Evolutionary conservation across 2,797 vertebrate genomes (phyloP), one percentile per base, ranked within the genome.

Genomic region (Danionella dracula): DNA sequence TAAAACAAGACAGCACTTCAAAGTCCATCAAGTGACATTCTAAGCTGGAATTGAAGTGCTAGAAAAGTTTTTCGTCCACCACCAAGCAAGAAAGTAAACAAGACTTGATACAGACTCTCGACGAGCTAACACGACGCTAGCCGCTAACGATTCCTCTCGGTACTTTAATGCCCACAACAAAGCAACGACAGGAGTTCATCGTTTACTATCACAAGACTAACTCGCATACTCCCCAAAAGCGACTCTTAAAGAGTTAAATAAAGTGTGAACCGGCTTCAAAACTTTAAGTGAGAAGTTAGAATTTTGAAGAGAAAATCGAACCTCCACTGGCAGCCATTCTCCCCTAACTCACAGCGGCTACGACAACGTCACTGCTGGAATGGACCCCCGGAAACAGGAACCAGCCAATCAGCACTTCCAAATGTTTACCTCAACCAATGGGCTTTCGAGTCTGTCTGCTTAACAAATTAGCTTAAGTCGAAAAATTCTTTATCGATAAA

Each of bases 251-350:
- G 32, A 27, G 16, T 37, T 7, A 1, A 11, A 7, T 19, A 46
- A 1, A 13, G 4, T 2, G 4, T 15, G 19, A 20, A 37, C 13
- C 17, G 13, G 6, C 7, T 6, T 8, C 15, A n/a, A 29, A 78
- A 84, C 73, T 82, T 81, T 73, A 48, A 2, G n/a, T 70, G 74
- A 79, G 42, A 27, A 67, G 72, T 74, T 70, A 58, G 44, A 66
- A 72, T 58, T 65, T 19, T 58, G 37, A 58, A 83, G 59, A 76
- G 83, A 78, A 82, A 80, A 41, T 81, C 89, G 82, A 86, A 92
- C 90, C 90, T 90, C 88, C 88, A 90, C 88, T 85, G 89, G 90
- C 89, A 88, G 90, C 90, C 90, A 92, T 92, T 91, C 90, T 91
- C 89, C 70, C 84, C 87, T 70, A 84, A 88, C 87, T 76, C 81